Conservation (phyloP, 2,888 invertebrate genomes). For the Lasius platythorax region DNA sequence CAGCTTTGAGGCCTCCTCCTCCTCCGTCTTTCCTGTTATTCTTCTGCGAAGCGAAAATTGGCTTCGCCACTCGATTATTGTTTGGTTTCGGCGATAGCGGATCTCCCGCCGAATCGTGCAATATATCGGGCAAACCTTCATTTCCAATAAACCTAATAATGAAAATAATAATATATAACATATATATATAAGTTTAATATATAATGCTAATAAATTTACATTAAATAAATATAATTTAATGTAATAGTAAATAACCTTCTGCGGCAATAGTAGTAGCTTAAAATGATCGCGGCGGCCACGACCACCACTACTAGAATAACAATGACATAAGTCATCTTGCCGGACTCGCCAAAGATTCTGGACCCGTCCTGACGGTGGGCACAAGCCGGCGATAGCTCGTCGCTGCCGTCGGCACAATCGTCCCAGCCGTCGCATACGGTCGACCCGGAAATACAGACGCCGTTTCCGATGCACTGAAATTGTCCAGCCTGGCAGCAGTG, state of each 20-base stretch:
- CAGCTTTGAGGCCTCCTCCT: slow-evolving; percentile 73
- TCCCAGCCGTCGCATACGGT: slow-evolving; percentile 92
- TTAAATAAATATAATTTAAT: slow-evolving; percentile 1
- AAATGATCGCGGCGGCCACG: slow-evolving; percentile 87
- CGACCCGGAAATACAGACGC: slow-evolving; percentile 90
- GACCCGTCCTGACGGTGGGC: slow-evolving; percentile 85
- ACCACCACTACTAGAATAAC: slow-evolving; percentile 88
- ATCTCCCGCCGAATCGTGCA: slow-evolving; percentile 90
- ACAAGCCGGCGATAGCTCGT: slow-evolving; percentile 91
- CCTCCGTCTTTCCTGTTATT: slow-evolving; percentile 81
- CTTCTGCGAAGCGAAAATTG: slow-evolving; percentile 81
- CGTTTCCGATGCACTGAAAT: slow-evolving; percentile 91
- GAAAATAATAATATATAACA: background rate
- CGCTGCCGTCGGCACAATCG: slow-evolving; percentile 93
- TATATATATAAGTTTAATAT: background rate
- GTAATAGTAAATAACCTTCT: slow-evolving; percentile 76
- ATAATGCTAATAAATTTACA: background rate
- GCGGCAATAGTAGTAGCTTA: slow-evolving; percentile 87
- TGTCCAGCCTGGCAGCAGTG: slow-evolving; percentile 89
- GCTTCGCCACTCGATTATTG: slow-evolving; percentile 82
- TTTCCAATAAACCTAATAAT: slow-evolving; percentile 84
- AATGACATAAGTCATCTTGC: slow-evolving; percentile 88
- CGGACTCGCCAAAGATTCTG: slow-evolving; percentile 78
- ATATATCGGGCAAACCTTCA: slow-evolving; percentile 87
- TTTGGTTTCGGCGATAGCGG: slow-evolving; percentile 88